These are phyloP conservation scores for Drusus annulatus DNA, from an alignment of 1,140 invertebrate species.

Conservation along the genomic window DNA sequence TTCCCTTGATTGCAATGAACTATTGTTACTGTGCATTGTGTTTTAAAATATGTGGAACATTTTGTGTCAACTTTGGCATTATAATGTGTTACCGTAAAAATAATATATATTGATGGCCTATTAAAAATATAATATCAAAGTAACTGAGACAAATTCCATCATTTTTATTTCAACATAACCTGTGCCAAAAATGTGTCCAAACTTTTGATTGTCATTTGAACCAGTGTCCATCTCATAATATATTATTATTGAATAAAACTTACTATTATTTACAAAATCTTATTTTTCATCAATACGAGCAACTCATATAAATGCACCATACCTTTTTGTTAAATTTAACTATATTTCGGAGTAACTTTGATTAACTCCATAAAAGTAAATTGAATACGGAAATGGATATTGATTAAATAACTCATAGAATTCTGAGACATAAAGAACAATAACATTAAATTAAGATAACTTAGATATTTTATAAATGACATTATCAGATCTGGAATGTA, in stretches of 20 bases:
- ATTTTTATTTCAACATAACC: background rate
- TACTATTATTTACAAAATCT: background rate
- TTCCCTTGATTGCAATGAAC: too few relatives aligned
- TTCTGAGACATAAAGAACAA: constrained; percentile 22
- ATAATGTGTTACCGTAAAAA: too few relatives aligned
- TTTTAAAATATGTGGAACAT: too few relatives aligned
- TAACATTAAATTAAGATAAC: constrained; percentile 3
- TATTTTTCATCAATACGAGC: too few relatives aligned
- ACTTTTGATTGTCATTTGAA: constrained; percentile 1
- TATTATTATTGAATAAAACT: background rate
- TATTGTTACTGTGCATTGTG: too few relatives aligned
- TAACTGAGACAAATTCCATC: background rate
- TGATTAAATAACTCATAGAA: background rate
- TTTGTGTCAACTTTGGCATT: too few relatives aligned
- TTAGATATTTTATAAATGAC: constrained; percentile 30
- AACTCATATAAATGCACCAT: too few relatives aligned
- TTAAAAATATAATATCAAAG: constrained; percentile 9
- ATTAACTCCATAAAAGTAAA: too few relatives aligned
- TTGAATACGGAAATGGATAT: too few relatives aligned
- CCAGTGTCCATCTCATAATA: background rate
- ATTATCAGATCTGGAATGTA: constrained; percentile 3
- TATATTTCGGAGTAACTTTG: too few relatives aligned
- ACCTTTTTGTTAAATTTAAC: too few relatives aligned
- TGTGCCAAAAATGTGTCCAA: constrained; percentile 7
- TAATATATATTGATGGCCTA: background rate